Evolutionary conservation across 2,888 invertebrate species (phyloP).

Genomic region (Zaprionus obscuricornis): DNA sequence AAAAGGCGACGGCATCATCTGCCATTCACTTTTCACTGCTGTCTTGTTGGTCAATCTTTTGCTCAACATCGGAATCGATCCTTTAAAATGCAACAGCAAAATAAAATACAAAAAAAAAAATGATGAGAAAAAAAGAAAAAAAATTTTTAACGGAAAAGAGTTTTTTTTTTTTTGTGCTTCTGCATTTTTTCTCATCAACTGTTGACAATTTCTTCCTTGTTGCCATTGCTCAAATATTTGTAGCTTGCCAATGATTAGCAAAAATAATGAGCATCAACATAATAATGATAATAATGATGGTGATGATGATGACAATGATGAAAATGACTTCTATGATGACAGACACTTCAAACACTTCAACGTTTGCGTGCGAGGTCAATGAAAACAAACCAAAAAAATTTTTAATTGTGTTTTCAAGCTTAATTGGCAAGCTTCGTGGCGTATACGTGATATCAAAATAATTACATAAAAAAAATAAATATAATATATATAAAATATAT

Average conservation of each 20-base stretch:
- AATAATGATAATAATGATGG: conserved; percentile 17
- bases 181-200: conserved; percentile 59
- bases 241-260: conserved; percentile 59
- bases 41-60: conserved; percentile 45
- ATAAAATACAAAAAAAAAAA: too few species aligned
- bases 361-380: too few species aligned
- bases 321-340: too few species aligned
- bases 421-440: too few species aligned
- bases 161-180: conserved; percentile 29
- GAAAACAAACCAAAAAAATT: too few species aligned
- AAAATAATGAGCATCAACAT: conserved; percentile 39
- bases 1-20: conserved; percentile 56
- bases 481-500: too few species aligned
- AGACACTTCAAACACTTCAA: too few species aligned
- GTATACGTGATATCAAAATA: not conserved
- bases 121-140: conserved; percentile 37
- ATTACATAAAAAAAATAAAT: not conserved
- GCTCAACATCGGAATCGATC: too few species aligned
- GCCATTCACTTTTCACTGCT: conserved; percentile 66
- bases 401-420: too few species aligned
- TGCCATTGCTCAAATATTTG: conserved; percentile 38
- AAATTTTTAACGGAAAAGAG: conserved; percentile 39
- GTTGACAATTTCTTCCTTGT: conserved; percentile 74
- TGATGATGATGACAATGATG: conserved; percentile 3
- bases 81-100: conserved; percentile 39